phyloP scores from a whole-genome alignment of 2,888 invertebrate genomes.

The Leptopilina syphax region DNA sequence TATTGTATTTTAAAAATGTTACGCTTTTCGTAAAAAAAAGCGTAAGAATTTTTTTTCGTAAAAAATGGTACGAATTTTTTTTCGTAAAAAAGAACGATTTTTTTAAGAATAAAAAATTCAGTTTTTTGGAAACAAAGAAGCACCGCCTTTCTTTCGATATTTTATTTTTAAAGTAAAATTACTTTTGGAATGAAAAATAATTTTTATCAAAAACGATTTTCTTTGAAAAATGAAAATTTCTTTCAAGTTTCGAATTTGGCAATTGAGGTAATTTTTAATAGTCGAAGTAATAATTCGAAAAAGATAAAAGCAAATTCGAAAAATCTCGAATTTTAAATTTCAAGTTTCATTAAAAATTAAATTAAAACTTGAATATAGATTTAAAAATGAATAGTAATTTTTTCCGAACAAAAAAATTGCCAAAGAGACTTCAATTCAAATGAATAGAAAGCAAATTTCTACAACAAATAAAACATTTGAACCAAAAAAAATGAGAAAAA shows the following conservation, averaged over 20 bases:
- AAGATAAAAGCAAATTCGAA: neutral
- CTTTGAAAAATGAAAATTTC: too few relatives aligned
- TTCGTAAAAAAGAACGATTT: neutral
- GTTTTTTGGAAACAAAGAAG: constrained; percentile 26
- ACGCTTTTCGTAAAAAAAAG: neutral
- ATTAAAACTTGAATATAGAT: constrained; percentile 53
- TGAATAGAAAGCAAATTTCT: too few relatives aligned
- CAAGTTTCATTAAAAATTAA: constrained; percentile 63
- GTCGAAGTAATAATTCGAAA: neutral
- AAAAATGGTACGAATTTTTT: constrained; percentile 13
- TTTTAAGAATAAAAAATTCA: neutral
- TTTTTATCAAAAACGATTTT: neutral
- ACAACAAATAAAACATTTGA: too few relatives aligned
- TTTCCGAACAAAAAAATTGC: too few relatives aligned
- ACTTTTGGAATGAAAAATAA: too few relatives aligned
- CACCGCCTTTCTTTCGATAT: neutral
- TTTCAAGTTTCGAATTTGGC: neutral
- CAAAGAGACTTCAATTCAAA: too few relatives aligned
- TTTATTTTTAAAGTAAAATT: too few relatives aligned
- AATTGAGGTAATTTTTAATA: too few relatives aligned
- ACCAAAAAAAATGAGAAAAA: constrained; percentile 59
- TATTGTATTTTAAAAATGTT: constrained; percentile 18
- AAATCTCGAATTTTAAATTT: constrained; percentile 46
- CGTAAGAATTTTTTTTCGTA: neutral
- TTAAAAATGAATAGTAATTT: too few relatives aligned